Evolutionary conservation across 2,113 vertebrate species (phyloP).

Genomic region (Myrmecophaga tridactyla): DNA sequence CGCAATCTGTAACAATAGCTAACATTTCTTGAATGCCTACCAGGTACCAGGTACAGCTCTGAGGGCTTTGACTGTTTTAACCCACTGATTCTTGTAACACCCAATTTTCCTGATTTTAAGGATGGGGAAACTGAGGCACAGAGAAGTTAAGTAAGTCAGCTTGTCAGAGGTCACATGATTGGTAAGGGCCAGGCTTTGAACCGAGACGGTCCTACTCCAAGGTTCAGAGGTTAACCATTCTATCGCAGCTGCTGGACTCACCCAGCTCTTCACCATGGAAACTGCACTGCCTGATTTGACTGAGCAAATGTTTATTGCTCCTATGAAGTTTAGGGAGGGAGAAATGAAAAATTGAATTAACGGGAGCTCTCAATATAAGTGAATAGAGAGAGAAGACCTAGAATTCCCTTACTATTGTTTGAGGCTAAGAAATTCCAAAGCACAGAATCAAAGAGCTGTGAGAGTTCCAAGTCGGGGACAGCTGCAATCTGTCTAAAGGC

Average conservation of each 20-base stretch:
- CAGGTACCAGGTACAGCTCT: conserved; percentile 21
- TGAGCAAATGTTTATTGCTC: background rate
- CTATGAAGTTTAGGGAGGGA: background rate
- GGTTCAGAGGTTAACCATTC: background rate
- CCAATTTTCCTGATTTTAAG: conserved; percentile 52
- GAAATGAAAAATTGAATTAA: background rate
- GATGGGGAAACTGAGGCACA: background rate
- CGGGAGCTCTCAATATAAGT: background rate
- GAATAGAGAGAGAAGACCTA: background rate
- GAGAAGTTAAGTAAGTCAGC: background rate
- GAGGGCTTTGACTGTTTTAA: conserved; percentile 43
- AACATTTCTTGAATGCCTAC: conserved; percentile 49
- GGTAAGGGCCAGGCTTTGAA: conserved; percentile 38
- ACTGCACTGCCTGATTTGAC: background rate
- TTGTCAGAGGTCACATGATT: background rate
- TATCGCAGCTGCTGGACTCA: background rate
- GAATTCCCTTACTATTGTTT: background rate
- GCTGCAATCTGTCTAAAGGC: background rate
- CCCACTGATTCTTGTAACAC: conserved; percentile 35
- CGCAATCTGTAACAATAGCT: conserved; percentile 64
- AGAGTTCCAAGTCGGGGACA: background rate
- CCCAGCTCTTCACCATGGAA: background rate
- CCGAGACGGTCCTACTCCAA: background rate
- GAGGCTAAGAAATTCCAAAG: conserved; percentile 39
- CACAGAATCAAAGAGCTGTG: background rate